phyloP scores from a whole-genome alignment of 2,797 vertebrate species.

The Siniperca obscura region DNA sequence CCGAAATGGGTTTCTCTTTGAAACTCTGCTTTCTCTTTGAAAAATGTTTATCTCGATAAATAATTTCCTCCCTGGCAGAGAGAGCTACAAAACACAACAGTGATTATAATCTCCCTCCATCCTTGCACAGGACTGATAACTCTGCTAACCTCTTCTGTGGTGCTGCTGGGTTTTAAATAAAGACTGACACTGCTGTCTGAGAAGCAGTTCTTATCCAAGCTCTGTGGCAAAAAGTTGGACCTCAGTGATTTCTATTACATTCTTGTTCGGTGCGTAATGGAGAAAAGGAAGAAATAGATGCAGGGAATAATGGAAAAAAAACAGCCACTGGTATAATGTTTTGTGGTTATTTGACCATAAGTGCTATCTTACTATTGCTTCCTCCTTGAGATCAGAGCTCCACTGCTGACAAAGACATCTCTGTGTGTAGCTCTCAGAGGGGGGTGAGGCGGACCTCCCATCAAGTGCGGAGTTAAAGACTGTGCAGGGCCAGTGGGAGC shows the following conservation, averaged over 20 bases:
- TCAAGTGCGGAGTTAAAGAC: constrained; percentile 75
- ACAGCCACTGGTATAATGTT: constrained; percentile 62
- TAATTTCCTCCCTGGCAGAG: constrained; percentile 50
- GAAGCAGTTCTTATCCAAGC: constrained; percentile 32
- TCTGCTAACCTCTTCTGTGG: constrained; percentile 38
- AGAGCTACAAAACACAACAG: constrained; percentile 33
- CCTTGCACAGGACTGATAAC: constrained; percentile 48
- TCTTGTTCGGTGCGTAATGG: constrained; percentile 74
- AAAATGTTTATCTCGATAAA: constrained; percentile 51
- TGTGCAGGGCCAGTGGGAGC: constrained; percentile 73
- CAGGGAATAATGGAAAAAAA: constrained; percentile 64
- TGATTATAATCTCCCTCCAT: constrained; percentile 53
- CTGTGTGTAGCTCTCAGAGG: constrained; percentile 81
- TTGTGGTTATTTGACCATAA: constrained; percentile 72
- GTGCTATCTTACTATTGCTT: constrained; percentile 68
- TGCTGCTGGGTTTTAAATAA: constrained; percentile 52
- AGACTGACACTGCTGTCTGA: constrained; percentile 43
- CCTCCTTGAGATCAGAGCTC: constrained; percentile 54
- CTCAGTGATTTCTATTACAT: constrained; percentile 62
- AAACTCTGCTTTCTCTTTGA: constrained; percentile 39
- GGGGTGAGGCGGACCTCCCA: constrained; percentile 73
- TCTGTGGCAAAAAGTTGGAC: constrained; percentile 64
- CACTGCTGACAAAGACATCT: constrained; percentile 73
- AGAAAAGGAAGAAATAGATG: constrained; percentile 67
- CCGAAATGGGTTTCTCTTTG: constrained; percentile 32